A percentile compares a stretch with the other conserved stretches of the same genome.
Evolutionary conservation across 2,113 vertebrate species (phyloP).

Genomic region (Gadus macrocephalus): DNA sequence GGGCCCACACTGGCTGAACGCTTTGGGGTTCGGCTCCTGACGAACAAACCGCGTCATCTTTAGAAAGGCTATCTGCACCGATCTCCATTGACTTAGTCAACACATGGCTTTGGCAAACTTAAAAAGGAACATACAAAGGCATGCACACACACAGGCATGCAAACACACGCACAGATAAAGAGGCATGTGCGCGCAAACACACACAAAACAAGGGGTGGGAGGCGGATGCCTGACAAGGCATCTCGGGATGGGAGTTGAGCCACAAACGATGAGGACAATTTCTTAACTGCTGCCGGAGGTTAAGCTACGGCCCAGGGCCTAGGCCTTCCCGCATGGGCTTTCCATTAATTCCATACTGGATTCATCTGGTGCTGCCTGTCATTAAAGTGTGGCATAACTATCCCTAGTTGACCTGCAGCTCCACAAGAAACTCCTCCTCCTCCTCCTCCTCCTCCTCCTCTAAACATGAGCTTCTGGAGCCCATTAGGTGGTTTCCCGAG

Average conservation of each 20-base stretch:
- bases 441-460: neutral
- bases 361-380: slow-evolving; percentile 25
- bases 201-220: neutral
- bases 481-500: slow-evolving; percentile 38
- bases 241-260: slow-evolving; percentile 4
- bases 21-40: too few relatives aligned
- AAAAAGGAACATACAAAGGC: too few relatives aligned
- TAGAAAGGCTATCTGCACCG: too few relatives aligned
- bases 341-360: slow-evolving; percentile 29
- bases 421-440: slow-evolving; percentile 26
- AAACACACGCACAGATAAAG: too few relatives aligned
- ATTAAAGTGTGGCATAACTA: slow-evolving; percentile 22
- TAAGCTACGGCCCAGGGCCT: slow-evolving; percentile 12
- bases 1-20: too few relatives aligned
- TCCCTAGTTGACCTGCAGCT: slow-evolving; percentile 30
- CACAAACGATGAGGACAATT: slow-evolving; percentile 9
- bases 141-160: too few relatives aligned
- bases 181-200: too few relatives aligned
- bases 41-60: too few relatives aligned
- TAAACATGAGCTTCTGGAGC: slow-evolving; percentile 26
- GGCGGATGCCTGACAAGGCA: neutral
- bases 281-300: slow-evolving; percentile 1
- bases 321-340: neutral
- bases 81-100: too few relatives aligned
- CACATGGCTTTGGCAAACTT: too few relatives aligned